phyloP scores from a whole-genome alignment of 2,888 invertebrate species.

The Aromia moschata region DNA sequence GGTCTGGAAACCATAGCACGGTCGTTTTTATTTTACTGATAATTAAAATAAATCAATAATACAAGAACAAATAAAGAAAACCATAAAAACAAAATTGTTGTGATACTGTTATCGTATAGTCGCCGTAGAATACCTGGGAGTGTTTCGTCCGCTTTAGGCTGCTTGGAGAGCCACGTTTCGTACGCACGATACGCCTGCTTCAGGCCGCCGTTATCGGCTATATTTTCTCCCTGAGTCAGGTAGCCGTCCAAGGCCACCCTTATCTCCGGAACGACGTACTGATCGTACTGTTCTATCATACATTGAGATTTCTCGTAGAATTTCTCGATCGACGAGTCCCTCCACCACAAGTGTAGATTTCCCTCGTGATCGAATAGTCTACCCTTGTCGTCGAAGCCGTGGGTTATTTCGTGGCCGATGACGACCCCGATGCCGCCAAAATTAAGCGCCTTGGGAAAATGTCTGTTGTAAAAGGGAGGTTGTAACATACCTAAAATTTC shows the following conservation, averaged over 20 bases:
- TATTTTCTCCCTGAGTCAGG: slow-evolving; percentile 90
- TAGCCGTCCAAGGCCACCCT: slow-evolving; percentile 79
- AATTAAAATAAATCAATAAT: too few relatives aligned
- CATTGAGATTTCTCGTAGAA: slow-evolving; percentile 82
- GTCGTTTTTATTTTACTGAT: too few relatives aligned
- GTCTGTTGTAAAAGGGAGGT: slow-evolving; percentile 91
- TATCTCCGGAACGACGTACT: slow-evolving; percentile 83
- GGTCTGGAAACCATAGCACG: too few relatives aligned
- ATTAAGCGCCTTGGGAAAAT: slow-evolving; percentile 83
- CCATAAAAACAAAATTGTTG: too few relatives aligned
- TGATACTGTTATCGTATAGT: too few relatives aligned
- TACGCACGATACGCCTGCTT: slow-evolving; percentile 88
- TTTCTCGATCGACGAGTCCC: slow-evolving; percentile 74
- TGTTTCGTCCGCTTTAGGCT: slow-evolving; percentile 71
- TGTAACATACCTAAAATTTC: slow-evolving; percentile 92
- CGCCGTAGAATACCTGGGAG: slow-evolving; percentile 65
- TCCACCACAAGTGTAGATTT: slow-evolving; percentile 90
- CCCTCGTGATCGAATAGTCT: slow-evolving; percentile 92
- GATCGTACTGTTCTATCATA: slow-evolving; percentile 86
- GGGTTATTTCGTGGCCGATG: slow-evolving; percentile 92
- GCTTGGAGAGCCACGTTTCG: slow-evolving; percentile 74
- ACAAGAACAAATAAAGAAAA: too few relatives aligned
- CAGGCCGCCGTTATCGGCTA: slow-evolving; percentile 95
- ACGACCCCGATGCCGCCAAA: slow-evolving; percentile 93
- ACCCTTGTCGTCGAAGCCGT: slow-evolving; percentile 91